These are phyloP conservation scores for Trissonchulus sp. DNA, from an alignment of 2,888 invertebrate species.

Conservation along the genomic window DNA sequence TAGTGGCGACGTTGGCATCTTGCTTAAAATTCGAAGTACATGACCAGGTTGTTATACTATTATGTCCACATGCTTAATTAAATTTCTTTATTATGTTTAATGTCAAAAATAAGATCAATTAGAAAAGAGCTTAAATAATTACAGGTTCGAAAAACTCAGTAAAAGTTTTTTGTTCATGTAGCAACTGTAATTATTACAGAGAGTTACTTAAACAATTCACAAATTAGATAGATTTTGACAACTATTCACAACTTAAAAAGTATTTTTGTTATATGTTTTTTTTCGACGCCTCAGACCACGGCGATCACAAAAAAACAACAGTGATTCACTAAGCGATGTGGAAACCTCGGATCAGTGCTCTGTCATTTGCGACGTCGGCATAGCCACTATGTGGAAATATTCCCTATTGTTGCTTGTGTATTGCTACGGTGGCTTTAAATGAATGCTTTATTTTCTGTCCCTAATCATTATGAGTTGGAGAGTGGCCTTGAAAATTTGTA, in stretches of 20 bases:
- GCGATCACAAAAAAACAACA: conserved; percentile 63
- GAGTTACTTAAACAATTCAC: no score
- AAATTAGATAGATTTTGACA: no score
- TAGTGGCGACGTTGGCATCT: no score
- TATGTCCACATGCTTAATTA: background rate
- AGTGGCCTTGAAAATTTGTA: conserved; percentile 65
- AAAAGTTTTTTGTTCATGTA: no score
- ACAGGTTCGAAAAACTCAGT: no score
- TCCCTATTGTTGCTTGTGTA: conserved; percentile 62
- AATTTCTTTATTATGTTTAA: no score
- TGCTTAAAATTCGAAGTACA: background rate
- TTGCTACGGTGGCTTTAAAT: conserved; percentile 75
- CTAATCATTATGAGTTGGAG: conserved; percentile 58
- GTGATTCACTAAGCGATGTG: conserved; percentile 71
- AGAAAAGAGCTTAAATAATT: no score
- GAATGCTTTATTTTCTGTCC: conserved; percentile 76
- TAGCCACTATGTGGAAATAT: conserved; percentile 54
- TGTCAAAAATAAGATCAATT: no score
- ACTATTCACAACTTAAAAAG: no score
- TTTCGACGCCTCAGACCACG: no score
- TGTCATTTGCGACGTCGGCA: conserved; percentile 49
- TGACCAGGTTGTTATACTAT: background rate
- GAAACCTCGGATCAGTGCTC: conserved; percentile 68
- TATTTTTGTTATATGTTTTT: no score
- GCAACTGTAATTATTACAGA: no score